phyloP scores from a whole-genome alignment of 2,888 invertebrate genomes.

The Diaphora mendica region DNA sequence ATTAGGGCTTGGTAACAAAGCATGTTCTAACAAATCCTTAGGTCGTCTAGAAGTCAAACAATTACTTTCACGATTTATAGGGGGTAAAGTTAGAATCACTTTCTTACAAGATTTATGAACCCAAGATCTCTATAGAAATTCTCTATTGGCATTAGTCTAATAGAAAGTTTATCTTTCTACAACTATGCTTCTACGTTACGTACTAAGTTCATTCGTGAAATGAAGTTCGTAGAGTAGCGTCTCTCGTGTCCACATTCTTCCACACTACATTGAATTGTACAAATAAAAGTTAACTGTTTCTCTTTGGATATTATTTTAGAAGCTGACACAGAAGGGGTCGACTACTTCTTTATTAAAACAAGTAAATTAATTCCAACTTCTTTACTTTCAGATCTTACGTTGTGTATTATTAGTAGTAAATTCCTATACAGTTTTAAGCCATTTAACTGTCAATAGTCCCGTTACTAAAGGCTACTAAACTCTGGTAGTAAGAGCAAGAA shows the following conservation, averaged over 20 bases:
- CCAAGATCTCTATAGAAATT: slow-evolving; percentile 37
- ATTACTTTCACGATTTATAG: slow-evolving; percentile 45
- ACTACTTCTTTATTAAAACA: background rate
- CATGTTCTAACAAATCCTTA: slow-evolving; percentile 37
- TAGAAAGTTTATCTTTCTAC: slow-evolving; percentile 38
- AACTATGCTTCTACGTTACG: slow-evolving; percentile 25
- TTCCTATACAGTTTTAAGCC: background rate
- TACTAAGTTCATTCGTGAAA: slow-evolving; percentile 20
- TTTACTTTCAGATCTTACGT: background rate
- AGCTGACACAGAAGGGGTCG: background rate
- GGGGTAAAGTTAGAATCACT: slow-evolving; percentile 44
- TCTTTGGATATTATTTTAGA: slow-evolving; percentile 6
- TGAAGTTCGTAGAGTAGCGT: slow-evolving; percentile 19
- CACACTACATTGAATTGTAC: background rate
- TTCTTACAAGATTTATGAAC: slow-evolving; percentile 45
- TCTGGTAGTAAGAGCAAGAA: background rate
- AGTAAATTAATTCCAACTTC: background rate
- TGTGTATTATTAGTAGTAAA: background rate
- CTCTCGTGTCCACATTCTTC: background rate
- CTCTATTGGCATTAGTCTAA: slow-evolving; percentile 36
- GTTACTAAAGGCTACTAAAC: background rate
- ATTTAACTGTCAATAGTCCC: background rate
- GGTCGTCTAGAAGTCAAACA: slow-evolving; percentile 49
- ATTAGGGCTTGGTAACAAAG: slow-evolving; percentile 22
- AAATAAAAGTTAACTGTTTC: slow-evolving; percentile 1